Evolutionary conservation across 2,888 invertebrate genomes (phyloP), one percentile per base, ranked within the genome.

Genomic region (Trichopria drosophilae): DNA sequence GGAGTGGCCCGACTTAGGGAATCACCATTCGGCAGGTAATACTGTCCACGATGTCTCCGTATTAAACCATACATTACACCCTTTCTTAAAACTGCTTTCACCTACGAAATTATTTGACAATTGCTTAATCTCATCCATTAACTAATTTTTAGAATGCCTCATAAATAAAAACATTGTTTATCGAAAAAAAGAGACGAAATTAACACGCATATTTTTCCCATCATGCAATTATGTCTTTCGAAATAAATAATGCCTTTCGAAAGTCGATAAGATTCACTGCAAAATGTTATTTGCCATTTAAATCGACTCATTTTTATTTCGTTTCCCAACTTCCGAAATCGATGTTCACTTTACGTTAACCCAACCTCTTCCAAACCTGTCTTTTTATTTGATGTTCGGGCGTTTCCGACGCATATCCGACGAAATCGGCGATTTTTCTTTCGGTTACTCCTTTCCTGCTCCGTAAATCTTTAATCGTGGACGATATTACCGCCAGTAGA

Each of bases 41-140:
- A 72, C 23, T 68, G 66, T 2, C 70, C 69, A 1, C 67, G 63
- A 41, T 60, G 59, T 48, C 60, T 64, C 45, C 56, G 53, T 9
- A 72, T 47, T 57, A 72, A 65, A 16, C 72, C 72, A 20, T 66
- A 68, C 19, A 70, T 57, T 3, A 72, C 61, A 0, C 72, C 72
- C 4, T 63, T 58, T 42, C 61, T 61, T 47, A 70, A 41, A 1
- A 62, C 66, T 4, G 66, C 26, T 12, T 64, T 66, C 6, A 71
- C 69, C 72, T 71, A 41, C n/a, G n/a, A n/a, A n/a, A n/a, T n/a
- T n/a, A n/a, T n/a, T n/a, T n/a, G n/a, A n/a, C n/a, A n/a, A n/a
- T n/a, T n/a, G n/a, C n/a, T n/a, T n/a, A n/a, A n/a, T n/a, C n/a
- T n/a, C n/a, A n/a, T n/a, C n/a, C n/a, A n/a, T n/a, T n/a, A n/a